Percentiles rank a stretch among this genome's conserved stretches.
phyloP scores from a whole-genome alignment of 2,888 invertebrate genomes.

The Polymixis flavicincta region DNA sequence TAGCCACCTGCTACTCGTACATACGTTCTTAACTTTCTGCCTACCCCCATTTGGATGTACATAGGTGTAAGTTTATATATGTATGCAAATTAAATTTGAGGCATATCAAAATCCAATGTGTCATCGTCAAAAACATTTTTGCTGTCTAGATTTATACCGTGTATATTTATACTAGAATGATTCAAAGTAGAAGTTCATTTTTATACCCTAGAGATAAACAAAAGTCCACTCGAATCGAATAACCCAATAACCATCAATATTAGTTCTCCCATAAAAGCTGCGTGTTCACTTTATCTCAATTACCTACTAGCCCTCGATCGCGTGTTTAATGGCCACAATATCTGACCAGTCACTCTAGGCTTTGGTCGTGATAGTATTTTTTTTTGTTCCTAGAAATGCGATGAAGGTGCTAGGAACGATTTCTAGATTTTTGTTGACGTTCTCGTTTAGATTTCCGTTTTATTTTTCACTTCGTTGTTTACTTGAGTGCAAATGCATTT shows the following conservation, averaged over 20 bases:
- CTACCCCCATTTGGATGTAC: neutral
- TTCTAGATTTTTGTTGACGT: neutral
- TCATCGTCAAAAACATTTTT: neutral
- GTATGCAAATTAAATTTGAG: neutral
- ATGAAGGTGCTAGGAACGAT: neutral
- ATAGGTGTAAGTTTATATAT: neutral
- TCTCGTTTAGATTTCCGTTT: neutral
- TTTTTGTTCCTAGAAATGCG: constrained; percentile 39
- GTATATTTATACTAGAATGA: neutral
- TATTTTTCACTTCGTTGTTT: neutral
- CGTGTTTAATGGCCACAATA: constrained; percentile 61
- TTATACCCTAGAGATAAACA: neutral
- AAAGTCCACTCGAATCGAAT: neutral
- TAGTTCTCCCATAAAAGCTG: constrained; percentile 7
- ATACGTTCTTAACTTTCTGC: neutral
- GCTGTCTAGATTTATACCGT: neutral
- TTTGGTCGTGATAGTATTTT: constrained; percentile 48
- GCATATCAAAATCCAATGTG: neutral
- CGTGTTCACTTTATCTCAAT: constrained; percentile 25
- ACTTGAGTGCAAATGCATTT: neutral
- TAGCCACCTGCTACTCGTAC: too few relatives aligned
- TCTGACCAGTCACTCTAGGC: constrained; percentile 41
- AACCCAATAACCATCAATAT: constrained; percentile 3
- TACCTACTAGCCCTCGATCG: constrained; percentile 7
- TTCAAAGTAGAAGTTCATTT: neutral